These are phyloP conservation scores for Rhyacichthys aspro DNA, from an alignment of 2,797 vertebrate genomes.

Conservation along the genomic window DNA sequence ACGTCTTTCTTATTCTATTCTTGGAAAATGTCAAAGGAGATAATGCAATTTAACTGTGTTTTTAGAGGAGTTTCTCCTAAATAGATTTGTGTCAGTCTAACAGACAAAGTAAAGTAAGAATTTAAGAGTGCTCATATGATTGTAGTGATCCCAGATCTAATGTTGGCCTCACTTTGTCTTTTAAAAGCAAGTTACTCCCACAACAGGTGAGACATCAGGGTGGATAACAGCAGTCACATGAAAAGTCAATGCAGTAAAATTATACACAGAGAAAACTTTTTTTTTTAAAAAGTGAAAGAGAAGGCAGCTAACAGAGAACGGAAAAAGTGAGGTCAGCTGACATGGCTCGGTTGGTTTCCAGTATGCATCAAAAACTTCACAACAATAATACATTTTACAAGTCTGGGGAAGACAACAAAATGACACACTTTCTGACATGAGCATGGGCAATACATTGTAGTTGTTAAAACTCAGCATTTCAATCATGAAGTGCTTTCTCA, in stretches of 20 bases:
- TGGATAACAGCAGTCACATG: conserved; percentile 33
- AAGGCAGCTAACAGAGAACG: conserved; percentile 14
- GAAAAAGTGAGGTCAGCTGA: conserved; percentile 73
- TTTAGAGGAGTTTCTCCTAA: too few species aligned
- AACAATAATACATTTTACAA: conserved; percentile 47
- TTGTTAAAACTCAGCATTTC: too few species aligned
- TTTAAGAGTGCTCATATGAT: conserved; percentile 5
- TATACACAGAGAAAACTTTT: too few species aligned
- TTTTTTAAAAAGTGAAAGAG: too few species aligned
- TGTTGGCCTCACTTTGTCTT: conserved; percentile 9
- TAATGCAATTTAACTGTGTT: too few species aligned
- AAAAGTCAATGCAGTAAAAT: too few species aligned
- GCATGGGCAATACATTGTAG: background rate
- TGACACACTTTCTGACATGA: conserved; percentile 21
- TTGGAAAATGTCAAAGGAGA: too few species aligned
- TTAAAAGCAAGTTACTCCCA: conserved; percentile 18
- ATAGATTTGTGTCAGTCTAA: too few species aligned
- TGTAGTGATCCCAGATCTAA: conserved; percentile 18
- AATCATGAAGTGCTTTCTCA: too few species aligned
- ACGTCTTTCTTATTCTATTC: too few species aligned
- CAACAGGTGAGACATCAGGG: conserved; percentile 20
- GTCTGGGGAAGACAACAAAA: conserved; percentile 50
- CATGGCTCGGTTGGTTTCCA: conserved; percentile 75
- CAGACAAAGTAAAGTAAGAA: background rate
- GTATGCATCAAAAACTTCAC: conserved; percentile 63